Evolutionary conservation across 1,140 invertebrate genomes (phyloP).

Genomic region (Brachionus calyciflorus): DNA sequence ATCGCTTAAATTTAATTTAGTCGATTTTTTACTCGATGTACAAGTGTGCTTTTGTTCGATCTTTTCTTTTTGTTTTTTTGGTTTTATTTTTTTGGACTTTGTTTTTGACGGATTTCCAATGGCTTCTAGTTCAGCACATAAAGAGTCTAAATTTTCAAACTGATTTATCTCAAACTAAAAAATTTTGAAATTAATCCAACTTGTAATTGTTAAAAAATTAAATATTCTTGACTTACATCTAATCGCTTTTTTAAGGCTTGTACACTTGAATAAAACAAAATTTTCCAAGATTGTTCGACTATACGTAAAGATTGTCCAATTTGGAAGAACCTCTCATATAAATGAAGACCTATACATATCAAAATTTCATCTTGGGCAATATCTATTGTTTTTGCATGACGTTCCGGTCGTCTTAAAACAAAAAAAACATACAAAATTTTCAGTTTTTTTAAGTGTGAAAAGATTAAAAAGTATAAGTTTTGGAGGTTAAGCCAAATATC

Average conservation of each 20-base stretch:
- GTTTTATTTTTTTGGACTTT: background rate
- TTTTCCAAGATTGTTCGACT: constrained; percentile 84
- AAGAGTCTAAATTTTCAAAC: constrained; percentile 9
- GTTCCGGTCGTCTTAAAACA: constrained; percentile 69
- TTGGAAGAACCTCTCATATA: constrained; percentile 79
- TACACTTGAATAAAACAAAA: constrained; percentile 79
- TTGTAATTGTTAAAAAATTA: too few species aligned
- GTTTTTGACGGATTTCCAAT: background rate
- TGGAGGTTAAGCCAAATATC: too few species aligned
- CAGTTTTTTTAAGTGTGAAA: too few species aligned
- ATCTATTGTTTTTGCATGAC: constrained; percentile 88
- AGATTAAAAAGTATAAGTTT: too few species aligned
- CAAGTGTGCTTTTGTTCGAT: constrained; percentile 10
- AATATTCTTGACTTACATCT: constrained; percentile 60
- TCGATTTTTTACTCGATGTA: background rate
- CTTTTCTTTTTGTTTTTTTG: background rate
- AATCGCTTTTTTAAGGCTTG: constrained; percentile 81
- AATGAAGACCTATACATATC: constrained; percentile 83
- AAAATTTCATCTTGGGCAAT: constrained; percentile 91
- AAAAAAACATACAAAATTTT: too few species aligned
- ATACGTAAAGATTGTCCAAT: constrained; percentile 78
- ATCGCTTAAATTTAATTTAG: constrained; percentile 3
- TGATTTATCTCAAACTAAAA: constrained; percentile 12
- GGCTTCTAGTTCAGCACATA: background rate
- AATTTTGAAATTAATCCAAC: too few species aligned